A percentile compares a stretch with the other conserved stretches of the same genome.
phyloP scores from a whole-genome alignment of 2,888 invertebrate species.

The Tiphia femorata region DNA sequence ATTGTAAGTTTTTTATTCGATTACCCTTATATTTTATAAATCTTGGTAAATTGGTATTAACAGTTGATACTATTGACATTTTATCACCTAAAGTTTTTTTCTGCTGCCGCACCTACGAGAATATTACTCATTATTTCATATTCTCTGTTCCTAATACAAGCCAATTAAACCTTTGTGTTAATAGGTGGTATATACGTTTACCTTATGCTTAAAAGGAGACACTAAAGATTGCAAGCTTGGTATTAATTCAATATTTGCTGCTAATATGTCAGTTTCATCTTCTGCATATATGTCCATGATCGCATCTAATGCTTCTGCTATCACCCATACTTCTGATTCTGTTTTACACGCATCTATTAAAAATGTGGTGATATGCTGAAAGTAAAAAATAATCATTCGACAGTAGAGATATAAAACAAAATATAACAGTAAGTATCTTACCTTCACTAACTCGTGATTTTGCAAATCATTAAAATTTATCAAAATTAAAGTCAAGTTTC shows the following conservation, averaged over 20 bases:
- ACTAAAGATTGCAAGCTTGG: conserved; percentile 74
- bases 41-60: conserved; percentile 77
- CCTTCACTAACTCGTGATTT: conserved; percentile 48
- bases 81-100: conserved; percentile 77
- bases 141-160: neutral
- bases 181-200: conserved; percentile 56
- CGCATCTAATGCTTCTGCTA: conserved; percentile 82
- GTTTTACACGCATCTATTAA: conserved; percentile 73
- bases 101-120: conserved; percentile 75
- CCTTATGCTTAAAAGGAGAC: conserved; percentile 78
- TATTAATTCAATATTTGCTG: conserved; percentile 75
- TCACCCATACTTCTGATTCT: conserved; percentile 78
- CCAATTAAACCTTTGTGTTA: conserved; percentile 5
- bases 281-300: conserved; percentile 84
- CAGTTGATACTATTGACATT: conserved; percentile 79
- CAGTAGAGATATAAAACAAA: neutral
- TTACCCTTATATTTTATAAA: conserved; percentile 79
- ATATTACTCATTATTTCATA: conserved; percentile 8
- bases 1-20: conserved; percentile 49
- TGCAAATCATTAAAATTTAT: conserved; percentile 28
- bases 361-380: conserved; percentile 71
- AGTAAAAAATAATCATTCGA: neutral
- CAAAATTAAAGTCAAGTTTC: conserved; percentile 51
- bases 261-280: conserved; percentile 78
- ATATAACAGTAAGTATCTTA: conserved; percentile 18